Evolutionary conservation across 2,797 vertebrate species (phyloP), one percentile per base, ranked within the genome.

Genomic region (Cephalopachus bancanus): DNA sequence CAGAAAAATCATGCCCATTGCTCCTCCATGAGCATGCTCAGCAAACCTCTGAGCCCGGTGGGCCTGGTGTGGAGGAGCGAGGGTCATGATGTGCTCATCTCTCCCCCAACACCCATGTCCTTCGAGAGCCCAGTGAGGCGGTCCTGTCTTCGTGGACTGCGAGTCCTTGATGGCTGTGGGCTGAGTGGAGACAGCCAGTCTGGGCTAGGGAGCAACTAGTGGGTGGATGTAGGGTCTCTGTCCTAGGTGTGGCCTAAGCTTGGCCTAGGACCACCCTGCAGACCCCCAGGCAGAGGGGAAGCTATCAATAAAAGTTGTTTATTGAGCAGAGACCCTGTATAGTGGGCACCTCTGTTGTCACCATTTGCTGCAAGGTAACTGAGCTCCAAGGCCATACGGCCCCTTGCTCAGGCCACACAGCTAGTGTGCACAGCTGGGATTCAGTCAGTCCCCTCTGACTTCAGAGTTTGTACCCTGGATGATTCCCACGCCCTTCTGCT

Each of bases 321-420:
- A 3, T 10, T 10, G 33, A 76, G n/a, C 19, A 62, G 33, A 83
- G 72, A 26, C 12, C 7, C 55, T 57, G 7, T 10, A 44, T 69
- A 10, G 2, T 2, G 14, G 44, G 4, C 10, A 5, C 10, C 59
- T 55, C 60, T 8, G 0, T 59, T 37, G 30, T 75, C 30, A 83
- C 75, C 71, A 20, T 28, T 89, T 60, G 44, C 51, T 83, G 78
- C 24, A 30, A 65, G 78, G 30, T 24, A 12, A 6, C 69, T 17
- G 33, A 83, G 30, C 55, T 19, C 55, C 37, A 28, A 16, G 17
- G 55, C 19, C 64, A 6, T 33, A 14, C 53, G 15, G 37, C 17
- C 10, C 22, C 44, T 64, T 74, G 33, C 44, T 90, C n/a, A 65
- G 81, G 37, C 26, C 17, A 17, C 8, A 26, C 4, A 33, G 81